Evolutionary conservation across 1,140 invertebrate species (phyloP).

Genomic region (Zaprionus tsacasi): DNA sequence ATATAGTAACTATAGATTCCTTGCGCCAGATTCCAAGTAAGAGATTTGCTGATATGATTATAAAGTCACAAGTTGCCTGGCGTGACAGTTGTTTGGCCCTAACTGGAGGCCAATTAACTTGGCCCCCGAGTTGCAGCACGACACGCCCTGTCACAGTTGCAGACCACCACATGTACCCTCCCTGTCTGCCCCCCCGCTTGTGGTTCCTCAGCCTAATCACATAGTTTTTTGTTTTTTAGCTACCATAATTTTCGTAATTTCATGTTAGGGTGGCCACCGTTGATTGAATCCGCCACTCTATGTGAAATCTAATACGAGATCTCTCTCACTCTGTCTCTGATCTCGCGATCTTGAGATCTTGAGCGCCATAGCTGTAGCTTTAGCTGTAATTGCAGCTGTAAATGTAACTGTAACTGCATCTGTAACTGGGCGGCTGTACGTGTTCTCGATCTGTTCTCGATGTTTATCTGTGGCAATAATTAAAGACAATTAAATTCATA

Average conservation of each 20-base stretch:
- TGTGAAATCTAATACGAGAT: constrained; percentile 26
- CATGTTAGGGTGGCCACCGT: constrained; percentile 69
- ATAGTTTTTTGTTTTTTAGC: constrained; percentile 37
- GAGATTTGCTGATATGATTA: constrained; percentile 53
- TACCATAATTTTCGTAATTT: constrained; percentile 68
- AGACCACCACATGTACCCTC: constrained; percentile 20
- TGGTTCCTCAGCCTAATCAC: constrained; percentile 64
- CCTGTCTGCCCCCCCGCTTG: constrained; percentile 5
- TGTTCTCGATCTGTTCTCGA: constrained; percentile 27
- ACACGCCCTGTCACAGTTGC: constrained; percentile 22
- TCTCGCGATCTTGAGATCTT: constrained; percentile 39
- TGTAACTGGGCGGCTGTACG: constrained; percentile 9
- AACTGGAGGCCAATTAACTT: constrained; percentile 56
- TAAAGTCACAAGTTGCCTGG: constrained; percentile 31
- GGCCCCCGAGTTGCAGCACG: constrained; percentile 15
- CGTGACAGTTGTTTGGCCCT: constrained; percentile 32
- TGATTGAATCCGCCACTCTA: constrained; percentile 66
- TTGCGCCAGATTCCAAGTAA: neutral
- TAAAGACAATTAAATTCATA: constrained; percentile 80
- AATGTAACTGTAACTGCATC: constrained; percentile 33
- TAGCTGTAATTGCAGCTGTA: constrained; percentile 33
- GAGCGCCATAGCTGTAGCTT: constrained; percentile 9
- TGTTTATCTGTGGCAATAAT: constrained; percentile 74
- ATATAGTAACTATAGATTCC: neutral
- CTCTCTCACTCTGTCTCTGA: neutral